Conservation (phyloP, 2,797 vertebrate genomes). For the Gymnothorax javanicus region DNA sequence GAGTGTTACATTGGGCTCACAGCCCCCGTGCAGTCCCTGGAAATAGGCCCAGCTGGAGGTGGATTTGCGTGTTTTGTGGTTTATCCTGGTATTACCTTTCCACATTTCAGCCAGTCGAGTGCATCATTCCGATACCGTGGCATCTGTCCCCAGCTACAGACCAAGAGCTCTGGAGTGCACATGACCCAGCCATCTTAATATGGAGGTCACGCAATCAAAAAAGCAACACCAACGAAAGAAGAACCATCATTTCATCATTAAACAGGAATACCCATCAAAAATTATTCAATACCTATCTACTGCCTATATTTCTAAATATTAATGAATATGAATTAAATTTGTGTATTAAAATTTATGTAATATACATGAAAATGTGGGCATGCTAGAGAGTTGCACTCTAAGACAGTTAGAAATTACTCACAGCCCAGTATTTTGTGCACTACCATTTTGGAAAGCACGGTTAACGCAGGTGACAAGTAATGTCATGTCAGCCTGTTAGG, state of each 20-base stretch:
- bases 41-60: slow-evolving; percentile 65
- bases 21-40: slow-evolving; percentile 62
- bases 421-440: no score
- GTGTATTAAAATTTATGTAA: not conserved
- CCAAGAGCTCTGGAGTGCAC: slow-evolving; percentile 76
- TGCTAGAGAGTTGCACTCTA: no score
- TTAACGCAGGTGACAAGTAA: no score
- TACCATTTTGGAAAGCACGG: no score
- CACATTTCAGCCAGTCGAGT: slow-evolving; percentile 80
- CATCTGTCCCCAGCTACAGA: slow-evolving; percentile 80
- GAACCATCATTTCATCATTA: not conserved
- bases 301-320: no score
- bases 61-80: slow-evolving; percentile 70
- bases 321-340: no score
- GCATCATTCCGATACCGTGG: slow-evolving; percentile 88
- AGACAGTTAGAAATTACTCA: no score
- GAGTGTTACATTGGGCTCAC: slow-evolving; percentile 59
- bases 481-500: no score
- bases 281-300: not conserved
- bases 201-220: slow-evolving; percentile 64
- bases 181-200: slow-evolving; percentile 56
- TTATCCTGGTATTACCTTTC: slow-evolving; percentile 77
- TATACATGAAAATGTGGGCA: no score
- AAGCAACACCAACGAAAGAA: slow-evolving; percentile 27
- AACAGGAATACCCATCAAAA: not conserved